Evolutionary conservation across 1,140 invertebrate genomes (phyloP).

Genomic region (Acromyrmex heyeri): DNA sequence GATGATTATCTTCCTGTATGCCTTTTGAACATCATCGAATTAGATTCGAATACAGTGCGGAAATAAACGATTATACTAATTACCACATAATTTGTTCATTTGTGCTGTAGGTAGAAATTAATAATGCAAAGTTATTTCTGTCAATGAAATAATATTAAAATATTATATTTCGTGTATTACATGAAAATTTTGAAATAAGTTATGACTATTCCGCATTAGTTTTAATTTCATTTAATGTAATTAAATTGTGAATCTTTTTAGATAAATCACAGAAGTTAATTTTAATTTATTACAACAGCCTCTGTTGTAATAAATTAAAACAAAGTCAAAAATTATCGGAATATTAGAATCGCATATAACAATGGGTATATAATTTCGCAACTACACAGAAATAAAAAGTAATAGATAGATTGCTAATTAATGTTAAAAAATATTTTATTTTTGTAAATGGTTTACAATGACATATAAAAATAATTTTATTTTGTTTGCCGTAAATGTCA

Average conservation of each 20-base stretch:
- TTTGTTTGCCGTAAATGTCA: not conserved
- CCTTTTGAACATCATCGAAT: conserved; percentile 27
- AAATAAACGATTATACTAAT: conserved; percentile 41
- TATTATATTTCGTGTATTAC: not conserved
- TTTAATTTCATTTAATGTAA: not conserved
- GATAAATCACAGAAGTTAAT: not conserved
- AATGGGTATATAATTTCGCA: not conserved
- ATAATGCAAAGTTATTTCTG: not conserved
- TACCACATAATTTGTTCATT: conserved; percentile 16
- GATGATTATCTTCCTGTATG: conserved; percentile 35
- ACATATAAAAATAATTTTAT: not conserved
- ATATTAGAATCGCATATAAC: not conserved
- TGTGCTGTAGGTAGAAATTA: not conserved
- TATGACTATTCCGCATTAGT: not conserved
- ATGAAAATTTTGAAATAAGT: not conserved
- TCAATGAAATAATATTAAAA: not conserved
- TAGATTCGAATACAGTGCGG: conserved; percentile 10
- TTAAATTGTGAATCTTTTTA: not conserved
- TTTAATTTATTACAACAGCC: not conserved
- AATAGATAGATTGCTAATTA: not conserved
- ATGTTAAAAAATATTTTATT: not conserved
- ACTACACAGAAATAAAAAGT: not conserved
- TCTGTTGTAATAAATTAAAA: not conserved
- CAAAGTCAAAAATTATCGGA: not conserved
- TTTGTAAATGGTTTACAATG: not conserved